These are phyloP conservation scores for Julus scandinavius DNA, from an alignment of 2,888 invertebrate genomes.

Conservation along the genomic window DNA sequence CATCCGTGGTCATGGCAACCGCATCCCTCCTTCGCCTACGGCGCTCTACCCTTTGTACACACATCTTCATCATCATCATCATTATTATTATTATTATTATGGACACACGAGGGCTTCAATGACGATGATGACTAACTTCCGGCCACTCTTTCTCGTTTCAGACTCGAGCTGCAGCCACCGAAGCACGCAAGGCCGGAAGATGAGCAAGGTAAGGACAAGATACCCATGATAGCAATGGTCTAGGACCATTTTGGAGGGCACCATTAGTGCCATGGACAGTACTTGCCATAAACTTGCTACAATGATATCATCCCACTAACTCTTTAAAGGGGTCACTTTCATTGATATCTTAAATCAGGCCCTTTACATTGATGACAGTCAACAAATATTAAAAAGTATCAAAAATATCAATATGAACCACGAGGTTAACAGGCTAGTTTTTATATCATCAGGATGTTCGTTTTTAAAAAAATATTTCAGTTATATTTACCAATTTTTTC, in stretches of 20 bases:
- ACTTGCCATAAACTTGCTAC: too few relatives aligned
- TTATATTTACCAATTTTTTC: not conserved
- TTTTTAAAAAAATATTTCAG: too few relatives aligned
- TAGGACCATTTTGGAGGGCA: not conserved
- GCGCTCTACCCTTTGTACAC: constrained; percentile 17
- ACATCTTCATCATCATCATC: not conserved
- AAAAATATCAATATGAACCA: too few relatives aligned
- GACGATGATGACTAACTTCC: constrained; percentile 14
- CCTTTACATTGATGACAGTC: too few relatives aligned
- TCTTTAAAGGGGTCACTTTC: too few relatives aligned
- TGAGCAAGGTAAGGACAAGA: constrained; percentile 48
- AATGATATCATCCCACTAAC: too few relatives aligned
- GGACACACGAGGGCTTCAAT: not conserved
- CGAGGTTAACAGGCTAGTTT: too few relatives aligned
- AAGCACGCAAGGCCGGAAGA: constrained; percentile 48
- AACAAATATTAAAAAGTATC: too few relatives aligned
- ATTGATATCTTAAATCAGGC: too few relatives aligned
- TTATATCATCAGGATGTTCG: too few relatives aligned
- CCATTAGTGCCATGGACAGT: not conserved
- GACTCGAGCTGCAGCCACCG: constrained; percentile 43
- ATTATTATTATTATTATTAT: not conserved
- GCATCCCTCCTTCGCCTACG: constrained; percentile 28
- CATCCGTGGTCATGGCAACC: constrained; percentile 51
- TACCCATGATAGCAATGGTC: not conserved
- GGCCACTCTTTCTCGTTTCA: constrained; percentile 43